These are phyloP conservation scores for Rhodinocichla rosea DNA, from an alignment of 2,113 vertebrate species.

Conservation along the genomic window DNA sequence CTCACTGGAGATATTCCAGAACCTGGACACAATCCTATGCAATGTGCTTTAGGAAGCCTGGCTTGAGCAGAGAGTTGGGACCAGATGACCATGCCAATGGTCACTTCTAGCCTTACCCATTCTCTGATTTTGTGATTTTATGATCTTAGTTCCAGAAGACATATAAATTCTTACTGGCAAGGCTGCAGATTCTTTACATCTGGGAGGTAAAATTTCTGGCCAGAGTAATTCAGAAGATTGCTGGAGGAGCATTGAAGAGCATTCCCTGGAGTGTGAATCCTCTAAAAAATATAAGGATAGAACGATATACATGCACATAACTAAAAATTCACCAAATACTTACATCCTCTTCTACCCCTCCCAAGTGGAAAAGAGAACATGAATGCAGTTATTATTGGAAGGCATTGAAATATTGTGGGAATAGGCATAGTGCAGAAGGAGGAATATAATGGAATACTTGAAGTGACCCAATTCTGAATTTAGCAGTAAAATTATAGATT, in stretches of 20 bases:
- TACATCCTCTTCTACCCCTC: background rate
- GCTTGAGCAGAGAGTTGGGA: background rate
- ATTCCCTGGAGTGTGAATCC: background rate
- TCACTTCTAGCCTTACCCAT: background rate
- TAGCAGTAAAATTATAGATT: background rate
- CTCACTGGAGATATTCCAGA: background rate
- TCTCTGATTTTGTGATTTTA: background rate
- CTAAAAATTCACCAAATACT: background rate
- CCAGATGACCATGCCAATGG: rapidly evolving
- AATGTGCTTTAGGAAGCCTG: background rate
- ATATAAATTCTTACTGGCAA: background rate
- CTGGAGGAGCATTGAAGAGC: background rate
- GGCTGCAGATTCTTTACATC: background rate
- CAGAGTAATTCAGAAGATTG: background rate
- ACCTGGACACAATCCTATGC: background rate
- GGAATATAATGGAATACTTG: background rate
- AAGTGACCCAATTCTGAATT: background rate
- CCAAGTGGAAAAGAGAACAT: background rate
- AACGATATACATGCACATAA: rapidly evolving
- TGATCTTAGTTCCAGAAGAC: background rate
- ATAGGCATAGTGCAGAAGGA: background rate
- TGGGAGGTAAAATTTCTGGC: background rate
- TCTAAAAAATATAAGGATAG: background rate
- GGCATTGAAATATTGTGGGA: background rate
- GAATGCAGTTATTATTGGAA: background rate